Conservation (phyloP, 2,797 vertebrate species). For the Centroberyx gerrardi region DNA sequence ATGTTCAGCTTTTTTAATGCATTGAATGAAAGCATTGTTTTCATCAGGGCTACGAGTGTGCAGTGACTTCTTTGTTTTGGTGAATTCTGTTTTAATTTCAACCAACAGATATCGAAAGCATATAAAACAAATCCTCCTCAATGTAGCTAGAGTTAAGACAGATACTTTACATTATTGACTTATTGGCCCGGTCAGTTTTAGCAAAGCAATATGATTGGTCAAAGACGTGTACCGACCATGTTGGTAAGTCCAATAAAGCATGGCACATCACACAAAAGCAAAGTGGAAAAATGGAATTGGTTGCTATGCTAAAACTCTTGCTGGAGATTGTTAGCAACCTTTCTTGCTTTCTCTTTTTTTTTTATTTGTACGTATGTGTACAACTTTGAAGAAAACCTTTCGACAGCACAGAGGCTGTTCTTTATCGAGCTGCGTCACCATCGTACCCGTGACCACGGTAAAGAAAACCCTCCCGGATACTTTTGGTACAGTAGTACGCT, state of each 20-base stretch:
- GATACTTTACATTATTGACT: too few relatives aligned
- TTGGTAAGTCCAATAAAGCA: neutral
- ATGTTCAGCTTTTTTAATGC: too few relatives aligned
- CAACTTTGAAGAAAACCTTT: neutral
- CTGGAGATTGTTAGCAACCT: neutral
- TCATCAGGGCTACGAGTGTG: too few relatives aligned
- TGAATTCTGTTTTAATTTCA: too few relatives aligned
- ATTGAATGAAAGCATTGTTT: too few relatives aligned
- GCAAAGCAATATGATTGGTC: too few relatives aligned
- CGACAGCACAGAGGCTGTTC: neutral
- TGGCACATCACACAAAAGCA: neutral
- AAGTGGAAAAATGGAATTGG: neutral
- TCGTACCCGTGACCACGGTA: conserved; percentile 10
- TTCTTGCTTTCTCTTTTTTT: neutral
- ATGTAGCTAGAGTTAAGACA: too few relatives aligned
- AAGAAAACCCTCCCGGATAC: neutral
- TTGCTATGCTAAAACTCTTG: neutral
- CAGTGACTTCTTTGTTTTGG: too few relatives aligned
- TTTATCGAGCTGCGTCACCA: neutral
- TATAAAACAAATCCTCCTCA: too few relatives aligned
- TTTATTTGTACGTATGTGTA: neutral
- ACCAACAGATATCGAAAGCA: too few relatives aligned
- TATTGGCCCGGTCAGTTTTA: too few relatives aligned
- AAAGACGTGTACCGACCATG: too few relatives aligned
- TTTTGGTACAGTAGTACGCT: conserved; percentile 28